Evolutionary conservation across 1,140 invertebrate genomes (phyloP), one percentile per base, ranked within the genome.

Genomic region (Procambarus clarkii): DNA sequence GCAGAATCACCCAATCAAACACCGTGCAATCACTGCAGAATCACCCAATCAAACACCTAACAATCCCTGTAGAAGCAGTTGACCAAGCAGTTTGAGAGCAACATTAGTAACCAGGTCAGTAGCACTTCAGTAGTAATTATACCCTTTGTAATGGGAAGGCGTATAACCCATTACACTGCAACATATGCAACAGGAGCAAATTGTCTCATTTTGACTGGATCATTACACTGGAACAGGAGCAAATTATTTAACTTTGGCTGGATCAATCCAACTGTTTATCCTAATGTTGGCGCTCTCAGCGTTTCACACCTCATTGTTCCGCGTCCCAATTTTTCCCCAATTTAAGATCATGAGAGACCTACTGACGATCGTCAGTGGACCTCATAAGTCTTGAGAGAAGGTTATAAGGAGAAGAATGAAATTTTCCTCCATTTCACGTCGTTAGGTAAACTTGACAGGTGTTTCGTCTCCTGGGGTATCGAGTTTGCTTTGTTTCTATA

Each of bases 191-290:
- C 54, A 58, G 54, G 54, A 13, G 54, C 4, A n/a, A n/a, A n/a
- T n/a, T n/a, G n/a, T n/a, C n/a, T n/a, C n/a, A n/a, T n/a, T n/a
- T n/a, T n/a, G n/a, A n/a, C n/a, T n/a, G n/a, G n/a, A n/a, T n/a
- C 58, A 88, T 88, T 88, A 80, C 86, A 81, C 44, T 8, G 78
- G 86, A 18, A 88, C 78, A 80, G 69, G 48, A 81, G 86, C 86
- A 81, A 88, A 88, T 88, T 79, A 78, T 88, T 88, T 71, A 77
- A 80, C 81, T 88, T 88, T 88, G 77, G 60, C 77, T 81, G 78
- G 86, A 88, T 88, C 86, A 88, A 50, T 48, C 77, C 86, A 88
- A 88, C 81, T 88, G 86, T 88, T 88, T 88, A n/a, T n/a, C 81
- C 86, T 88, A 78, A 88, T 88, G 77, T 88, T 88, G 77, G 21